Evolutionary conservation across 2,113 vertebrate genomes (phyloP).

Genomic region (Spea bombifrons): DNA sequence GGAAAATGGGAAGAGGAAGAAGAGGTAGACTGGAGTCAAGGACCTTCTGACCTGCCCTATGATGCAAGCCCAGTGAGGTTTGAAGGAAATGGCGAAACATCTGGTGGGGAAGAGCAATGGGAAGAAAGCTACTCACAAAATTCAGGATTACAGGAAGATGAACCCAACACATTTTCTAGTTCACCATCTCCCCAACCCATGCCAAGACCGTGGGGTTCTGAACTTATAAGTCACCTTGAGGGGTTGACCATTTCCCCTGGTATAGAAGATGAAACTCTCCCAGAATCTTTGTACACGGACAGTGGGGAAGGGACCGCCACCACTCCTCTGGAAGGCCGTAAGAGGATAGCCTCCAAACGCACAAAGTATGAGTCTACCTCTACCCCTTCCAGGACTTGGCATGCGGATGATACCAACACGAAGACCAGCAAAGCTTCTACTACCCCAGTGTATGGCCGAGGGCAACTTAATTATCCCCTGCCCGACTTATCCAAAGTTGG

Average conservation of each 20-base stretch:
- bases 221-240: neutral
- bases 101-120: constrained; percentile 18
- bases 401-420: neutral
- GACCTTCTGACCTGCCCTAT: constrained; percentile 36
- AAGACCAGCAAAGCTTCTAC: constrained; percentile 33
- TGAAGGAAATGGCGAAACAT: constrained; percentile 12
- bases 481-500: constrained; percentile 90
- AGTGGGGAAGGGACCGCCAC: constrained; percentile 46
- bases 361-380: constrained; percentile 18
- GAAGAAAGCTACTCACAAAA: neutral
- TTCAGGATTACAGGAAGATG: neutral
- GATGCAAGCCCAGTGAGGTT: constrained; percentile 33
- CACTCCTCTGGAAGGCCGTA: neutral
- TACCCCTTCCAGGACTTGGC: neutral
- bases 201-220: constrained; percentile 5
- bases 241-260: constrained; percentile 10
- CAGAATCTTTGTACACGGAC: constrained; percentile 54
- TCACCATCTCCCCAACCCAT: constrained; percentile 23
- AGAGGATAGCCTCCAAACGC: neutral
- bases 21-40: constrained; percentile 32
- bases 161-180: neutral
- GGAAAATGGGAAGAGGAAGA: constrained; percentile 47
- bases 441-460: constrained; percentile 64
- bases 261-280: constrained; percentile 56
- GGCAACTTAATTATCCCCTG: constrained; percentile 68